phyloP scores from a whole-genome alignment of 2,888 invertebrate genomes.

The Uloborus plumipes region DNA sequence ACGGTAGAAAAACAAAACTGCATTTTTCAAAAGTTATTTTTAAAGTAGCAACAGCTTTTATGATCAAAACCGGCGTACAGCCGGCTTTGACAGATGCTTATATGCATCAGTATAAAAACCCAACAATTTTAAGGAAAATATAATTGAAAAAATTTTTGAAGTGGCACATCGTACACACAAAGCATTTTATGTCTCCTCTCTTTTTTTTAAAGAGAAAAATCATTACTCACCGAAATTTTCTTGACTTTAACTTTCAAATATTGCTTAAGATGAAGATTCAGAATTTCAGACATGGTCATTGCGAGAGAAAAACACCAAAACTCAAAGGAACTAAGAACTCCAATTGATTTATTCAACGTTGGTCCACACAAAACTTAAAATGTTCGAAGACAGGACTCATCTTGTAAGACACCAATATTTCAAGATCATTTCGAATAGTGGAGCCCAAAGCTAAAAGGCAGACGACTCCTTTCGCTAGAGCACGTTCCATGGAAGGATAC shows the following conservation, averaged over 20 bases:
- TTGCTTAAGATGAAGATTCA: slow-evolving; percentile 29
- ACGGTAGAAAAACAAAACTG: too few species aligned
- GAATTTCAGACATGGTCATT: slow-evolving; percentile 36
- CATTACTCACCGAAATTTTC: slow-evolving; percentile 28
- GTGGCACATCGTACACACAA: too few species aligned
- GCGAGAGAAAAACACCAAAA: slow-evolving; percentile 5
- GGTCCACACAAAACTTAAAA: slow-evolving; percentile 47
- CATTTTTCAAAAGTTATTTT: too few species aligned
- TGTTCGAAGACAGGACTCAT: slow-evolving; percentile 40
- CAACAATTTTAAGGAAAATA: too few species aligned
- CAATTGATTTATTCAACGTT: slow-evolving; percentile 35
- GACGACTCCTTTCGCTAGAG: slow-evolving; percentile 9
- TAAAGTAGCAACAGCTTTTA: too few species aligned
- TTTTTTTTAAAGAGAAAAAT: neutral
- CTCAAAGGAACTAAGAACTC: slow-evolving; percentile 2
- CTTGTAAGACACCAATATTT: slow-evolving; percentile 36
- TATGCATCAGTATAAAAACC: too few species aligned
- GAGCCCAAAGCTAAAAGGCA: slow-evolving; percentile 25
- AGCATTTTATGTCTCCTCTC: neutral
- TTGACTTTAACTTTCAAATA: slow-evolving; percentile 40
- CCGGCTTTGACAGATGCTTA: too few species aligned
- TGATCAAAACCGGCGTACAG: too few species aligned
- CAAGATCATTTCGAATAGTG: slow-evolving; percentile 52
- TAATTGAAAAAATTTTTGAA: too few species aligned
- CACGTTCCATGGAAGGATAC: slow-evolving; percentile 1